Conservation (phyloP, 2,888 invertebrate species). For the Lycaena phlaeas region DNA sequence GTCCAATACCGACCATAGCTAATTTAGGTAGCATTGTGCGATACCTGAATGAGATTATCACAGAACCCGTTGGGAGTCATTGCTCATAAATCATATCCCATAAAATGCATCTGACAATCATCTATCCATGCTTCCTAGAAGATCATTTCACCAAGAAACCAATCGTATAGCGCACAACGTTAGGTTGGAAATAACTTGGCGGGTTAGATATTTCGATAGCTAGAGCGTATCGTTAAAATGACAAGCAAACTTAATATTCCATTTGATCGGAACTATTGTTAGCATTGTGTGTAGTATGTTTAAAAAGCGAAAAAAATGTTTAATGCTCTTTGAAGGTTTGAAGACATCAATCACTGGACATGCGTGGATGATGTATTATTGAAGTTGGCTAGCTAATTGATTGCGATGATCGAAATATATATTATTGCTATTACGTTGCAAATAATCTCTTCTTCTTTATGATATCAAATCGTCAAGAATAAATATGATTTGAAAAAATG, state of each 20-base stretch:
- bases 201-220: conserved; percentile 27
- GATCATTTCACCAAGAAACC: conserved; percentile 21
- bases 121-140: conserved; percentile 56
- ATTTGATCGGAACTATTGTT: conserved; percentile 72
- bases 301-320: conserved; percentile 49
- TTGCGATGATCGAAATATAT: neutral
- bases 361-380: conserved; percentile 51
- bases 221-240: conserved; percentile 61
- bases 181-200: conserved; percentile 24
- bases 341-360: conserved; percentile 52
- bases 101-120: conserved; percentile 69
- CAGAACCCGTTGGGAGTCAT: conserved; percentile 70
- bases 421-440: neutral
- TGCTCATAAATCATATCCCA: conserved; percentile 72
- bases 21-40: conserved; percentile 73
- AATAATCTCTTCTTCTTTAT: too few relatives aligned
- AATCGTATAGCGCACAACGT: conserved; percentile 18
- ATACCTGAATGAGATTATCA: conserved; percentile 68
- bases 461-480: too few relatives aligned
- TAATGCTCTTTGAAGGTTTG: conserved; percentile 34
- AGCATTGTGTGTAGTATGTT: conserved; percentile 64
- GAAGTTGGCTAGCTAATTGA: conserved; percentile 28
- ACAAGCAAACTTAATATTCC: conserved; percentile 72
- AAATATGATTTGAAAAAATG: too few relatives aligned
- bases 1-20: conserved; percentile 48